These are phyloP conservation scores for Gadopsis bispinosus DNA, from an alignment of 2,797 vertebrate species.

Conservation along the genomic window DNA sequence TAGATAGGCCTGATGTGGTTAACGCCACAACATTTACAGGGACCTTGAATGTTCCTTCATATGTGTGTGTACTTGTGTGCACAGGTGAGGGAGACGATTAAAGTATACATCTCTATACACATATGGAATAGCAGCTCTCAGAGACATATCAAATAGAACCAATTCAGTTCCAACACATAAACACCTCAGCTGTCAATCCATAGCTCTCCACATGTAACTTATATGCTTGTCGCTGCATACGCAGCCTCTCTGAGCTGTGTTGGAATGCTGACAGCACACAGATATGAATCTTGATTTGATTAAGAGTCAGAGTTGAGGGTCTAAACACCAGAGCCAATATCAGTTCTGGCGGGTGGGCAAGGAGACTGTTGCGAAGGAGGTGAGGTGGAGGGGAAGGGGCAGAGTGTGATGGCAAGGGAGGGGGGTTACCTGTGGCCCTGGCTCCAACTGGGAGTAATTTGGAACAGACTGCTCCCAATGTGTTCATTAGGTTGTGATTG, in stretches of 20 bases:
- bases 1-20: conserved; percentile 65
- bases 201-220: conserved; percentile 75
- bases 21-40: conserved; percentile 41
- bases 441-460: conserved; percentile 96
- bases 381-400: conserved; percentile 75
- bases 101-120: conserved; percentile 41
- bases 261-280: conserved; percentile 82
- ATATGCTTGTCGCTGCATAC: conserved; percentile 70
- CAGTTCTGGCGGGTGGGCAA: conserved; percentile 61
- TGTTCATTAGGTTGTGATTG: conserved; percentile 96
- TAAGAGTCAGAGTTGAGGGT: conserved; percentile 85
- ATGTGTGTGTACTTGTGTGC: neutral
- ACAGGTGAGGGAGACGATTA: conserved; percentile 40
- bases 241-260: conserved; percentile 67
- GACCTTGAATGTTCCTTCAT: conserved; percentile 24
- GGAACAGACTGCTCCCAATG: conserved; percentile 94
- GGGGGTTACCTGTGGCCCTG: conserved; percentile 89
- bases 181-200: conserved; percentile 81
- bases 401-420: conserved; percentile 58
- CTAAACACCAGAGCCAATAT: conserved; percentile 65
- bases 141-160: conserved; percentile 66
- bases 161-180: conserved; percentile 68
- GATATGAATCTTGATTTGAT: conserved; percentile 92
- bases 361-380: conserved; percentile 66
- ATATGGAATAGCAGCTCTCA: conserved; percentile 49